Conservation (phyloP, 2,113 vertebrate genomes). For the Chinchilla lanigera region DNA sequence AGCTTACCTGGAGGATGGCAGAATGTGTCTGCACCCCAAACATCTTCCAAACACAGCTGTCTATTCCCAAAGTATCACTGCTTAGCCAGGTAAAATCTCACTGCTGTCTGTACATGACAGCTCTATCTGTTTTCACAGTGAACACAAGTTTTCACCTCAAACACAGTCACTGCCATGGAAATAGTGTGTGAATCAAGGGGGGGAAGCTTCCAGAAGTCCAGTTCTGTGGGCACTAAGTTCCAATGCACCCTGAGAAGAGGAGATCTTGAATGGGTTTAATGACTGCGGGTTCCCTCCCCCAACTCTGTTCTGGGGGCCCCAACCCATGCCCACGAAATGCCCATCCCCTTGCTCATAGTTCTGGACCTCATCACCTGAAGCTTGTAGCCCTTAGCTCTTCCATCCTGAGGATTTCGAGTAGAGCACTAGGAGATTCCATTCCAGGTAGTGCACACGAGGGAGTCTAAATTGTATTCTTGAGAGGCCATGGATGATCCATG, state of each 20-base stretch:
- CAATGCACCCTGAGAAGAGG: neutral
- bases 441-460: accelerated
- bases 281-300: neutral
- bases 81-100: neutral
- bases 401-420: neutral
- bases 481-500: neutral
- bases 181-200: no score
- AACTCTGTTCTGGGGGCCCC: neutral
- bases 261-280: neutral
- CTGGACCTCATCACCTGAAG: neutral
- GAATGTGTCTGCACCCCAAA: neutral
- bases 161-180: neutral
- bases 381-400: neutral
- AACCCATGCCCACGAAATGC: neutral
- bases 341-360: neutral
- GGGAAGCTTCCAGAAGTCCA: neutral
- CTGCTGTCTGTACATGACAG: neutral
- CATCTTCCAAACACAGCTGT: neutral
- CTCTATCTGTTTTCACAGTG: neutral
- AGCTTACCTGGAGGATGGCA: neutral
- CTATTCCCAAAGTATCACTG: neutral
- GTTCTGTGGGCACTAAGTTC: neutral
- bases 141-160: neutral
- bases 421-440: neutral
- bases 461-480: neutral